Conservation (phyloP, 2,888 invertebrate species). For the Stictocephala bisonia region DNA sequence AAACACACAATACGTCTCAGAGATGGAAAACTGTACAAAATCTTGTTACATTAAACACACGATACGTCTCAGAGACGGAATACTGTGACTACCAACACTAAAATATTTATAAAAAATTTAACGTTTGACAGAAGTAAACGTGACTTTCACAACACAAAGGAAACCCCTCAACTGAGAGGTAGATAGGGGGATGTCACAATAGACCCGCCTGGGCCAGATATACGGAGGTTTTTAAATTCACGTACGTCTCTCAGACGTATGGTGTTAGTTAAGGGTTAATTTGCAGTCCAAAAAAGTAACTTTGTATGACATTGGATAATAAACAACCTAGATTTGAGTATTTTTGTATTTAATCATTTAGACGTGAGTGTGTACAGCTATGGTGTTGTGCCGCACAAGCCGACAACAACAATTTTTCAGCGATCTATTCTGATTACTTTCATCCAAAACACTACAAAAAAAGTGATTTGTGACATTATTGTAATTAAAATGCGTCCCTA, state of each 20-base stretch:
- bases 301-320: no score
- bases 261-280: conserved; percentile 23
- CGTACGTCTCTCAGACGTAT: conserved; percentile 15
- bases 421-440: no score
- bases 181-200: background rate
- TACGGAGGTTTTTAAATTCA: conserved; percentile 4
- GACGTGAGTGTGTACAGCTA: no score
- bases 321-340: no score
- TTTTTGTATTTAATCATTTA: no score
- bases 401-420: no score
- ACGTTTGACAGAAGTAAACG: background rate
- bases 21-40: background rate
- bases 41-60: no score
- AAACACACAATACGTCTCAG: conserved; percentile 7
- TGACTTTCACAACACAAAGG: background rate
- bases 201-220: background rate
- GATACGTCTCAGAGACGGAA: conserved; percentile 11
- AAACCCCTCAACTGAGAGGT: conserved; percentile 8
- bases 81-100: background rate
- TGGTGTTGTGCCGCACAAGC: no score
- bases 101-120: background rate
- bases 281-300: no score
- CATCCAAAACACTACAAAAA: no score
- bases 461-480: no score
- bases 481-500: no score